Percentiles rank a stretch among this genome's conserved stretches.
Conservation (phyloP, 2,888 invertebrate genomes). For the Galeopsomyia nigrocyanea region DNA sequence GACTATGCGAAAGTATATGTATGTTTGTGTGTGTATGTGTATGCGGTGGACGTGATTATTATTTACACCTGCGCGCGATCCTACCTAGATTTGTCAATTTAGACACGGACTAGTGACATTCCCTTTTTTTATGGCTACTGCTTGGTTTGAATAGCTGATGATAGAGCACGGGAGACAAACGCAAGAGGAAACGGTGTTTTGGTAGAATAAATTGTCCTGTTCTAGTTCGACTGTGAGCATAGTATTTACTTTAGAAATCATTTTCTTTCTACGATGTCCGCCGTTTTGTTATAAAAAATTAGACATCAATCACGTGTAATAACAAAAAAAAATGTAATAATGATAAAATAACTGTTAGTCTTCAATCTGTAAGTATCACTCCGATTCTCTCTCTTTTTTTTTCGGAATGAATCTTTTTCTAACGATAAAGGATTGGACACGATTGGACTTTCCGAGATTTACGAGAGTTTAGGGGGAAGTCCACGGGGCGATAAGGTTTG, state of each 20-base stretch:
- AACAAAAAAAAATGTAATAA: no score
- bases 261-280: no score
- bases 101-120: no score
- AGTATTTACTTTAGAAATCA: no score
- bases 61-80: conserved; percentile 7
- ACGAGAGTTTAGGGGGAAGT: conserved; percentile 36
- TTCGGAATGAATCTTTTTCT: conserved; percentile 28
- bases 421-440: conserved; percentile 35
- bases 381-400: neutral
- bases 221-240: no score
- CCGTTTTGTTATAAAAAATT: no score
- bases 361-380: conserved; percentile 13
- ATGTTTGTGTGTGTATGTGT: neutral
- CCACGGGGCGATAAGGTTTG: conserved; percentile 34
- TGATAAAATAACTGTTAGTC: neutral
- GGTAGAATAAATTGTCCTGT: no score
- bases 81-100: neutral
- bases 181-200: no score
- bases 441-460: conserved; percentile 36
- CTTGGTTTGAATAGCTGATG: no score
- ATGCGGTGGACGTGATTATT: neutral
- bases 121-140: no score
- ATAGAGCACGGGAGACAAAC: no score
- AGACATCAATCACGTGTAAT: no score
- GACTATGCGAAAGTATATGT: neutral